Base-by-base conservation (phyloP, 2,797 vertebrate species). In the Squalus acanthias region DNA sequence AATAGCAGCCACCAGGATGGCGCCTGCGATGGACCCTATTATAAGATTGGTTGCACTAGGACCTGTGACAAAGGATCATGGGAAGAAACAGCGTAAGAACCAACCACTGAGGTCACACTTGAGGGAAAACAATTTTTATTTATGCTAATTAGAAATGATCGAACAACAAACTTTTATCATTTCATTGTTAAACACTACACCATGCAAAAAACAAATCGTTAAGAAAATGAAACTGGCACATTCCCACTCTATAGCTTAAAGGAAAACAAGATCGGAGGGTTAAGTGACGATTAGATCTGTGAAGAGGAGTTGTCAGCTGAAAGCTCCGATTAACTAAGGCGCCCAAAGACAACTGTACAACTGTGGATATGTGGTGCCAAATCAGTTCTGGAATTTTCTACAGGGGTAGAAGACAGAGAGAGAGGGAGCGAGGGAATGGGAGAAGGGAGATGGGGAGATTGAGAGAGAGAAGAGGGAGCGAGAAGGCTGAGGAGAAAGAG, bases 31-130 rank as follows among this genome's bases (percentile, higher is more conserved):
- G 99, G 99, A 99, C 98, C 99, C 99, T 99, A 99, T 99, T 98
- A 99, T 99, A 98, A 99, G 99, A 99, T 99, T 99, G 99, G 99
- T 99, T 98, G 99, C 99, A 98, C 99, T 99, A 99, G 99, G 99
- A 99, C 99, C 99, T 99, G 99, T 97, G 98, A 98, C 98, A 98
- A 98, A 98, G 98, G 98, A 98, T 99, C 98, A 98, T 97, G 98
- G 98, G 98, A 98, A 98, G 97, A 98, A 98, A 98, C 97, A 98
- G 96, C 63, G 97, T 98, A 98, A 99, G 98, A 99, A 98, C 98
- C 98, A 98, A 97, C 96, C 97, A 97, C 97, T 97, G 97, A 97
- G 97, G 96, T 93, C 57, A 97, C 96, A 97, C 97, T 97, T 92
- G 97, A 97, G 96, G 97, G 97, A 96, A 97, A 97, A 96, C 97